A percentile compares a stretch with the other conserved stretches of the same genome.
phyloP scores from a whole-genome alignment of 2,797 vertebrate species.

The Eremophila alpestris region DNA sequence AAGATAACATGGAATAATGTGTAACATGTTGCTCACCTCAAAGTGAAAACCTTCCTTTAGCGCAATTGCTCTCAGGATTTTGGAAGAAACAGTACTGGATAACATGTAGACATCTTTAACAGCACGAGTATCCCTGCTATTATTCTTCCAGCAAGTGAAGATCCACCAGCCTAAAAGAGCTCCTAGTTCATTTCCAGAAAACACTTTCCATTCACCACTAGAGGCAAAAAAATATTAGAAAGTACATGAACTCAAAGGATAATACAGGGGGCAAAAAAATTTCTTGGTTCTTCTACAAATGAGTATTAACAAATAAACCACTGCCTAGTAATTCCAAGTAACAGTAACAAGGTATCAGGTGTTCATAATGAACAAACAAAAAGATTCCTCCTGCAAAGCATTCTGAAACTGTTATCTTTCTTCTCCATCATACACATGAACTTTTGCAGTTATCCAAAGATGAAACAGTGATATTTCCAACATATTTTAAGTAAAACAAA shows the following conservation, averaged over 20 bases:
- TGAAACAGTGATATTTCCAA: background rate
- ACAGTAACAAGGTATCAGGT: background rate
- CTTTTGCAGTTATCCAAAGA: background rate
- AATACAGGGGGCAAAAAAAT: background rate
- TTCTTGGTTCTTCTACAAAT: background rate
- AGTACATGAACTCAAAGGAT: background rate
- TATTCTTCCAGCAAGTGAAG: constrained; percentile 90
- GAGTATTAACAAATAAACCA: background rate
- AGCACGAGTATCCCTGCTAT: constrained; percentile 73
- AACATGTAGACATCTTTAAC: constrained; percentile 93
- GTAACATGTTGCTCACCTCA: constrained; percentile 79
- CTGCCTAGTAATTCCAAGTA: background rate
- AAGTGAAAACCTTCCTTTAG: constrained; percentile 98
- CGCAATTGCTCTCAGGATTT: constrained; percentile 93
- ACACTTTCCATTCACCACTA: constrained; percentile 93
- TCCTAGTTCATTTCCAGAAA: constrained; percentile 94
- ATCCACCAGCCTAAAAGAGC: constrained; percentile 97
- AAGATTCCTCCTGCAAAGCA: background rate
- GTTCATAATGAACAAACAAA: background rate
- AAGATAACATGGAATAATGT: background rate
- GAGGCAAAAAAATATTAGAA: background rate
- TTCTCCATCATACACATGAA: background rate
- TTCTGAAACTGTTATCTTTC: background rate
- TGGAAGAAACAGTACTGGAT: constrained; percentile 96
- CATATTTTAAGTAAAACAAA: background rate